Conservation (phyloP, 2,888 invertebrate species). For the Pyrrhia umbra region DNA sequence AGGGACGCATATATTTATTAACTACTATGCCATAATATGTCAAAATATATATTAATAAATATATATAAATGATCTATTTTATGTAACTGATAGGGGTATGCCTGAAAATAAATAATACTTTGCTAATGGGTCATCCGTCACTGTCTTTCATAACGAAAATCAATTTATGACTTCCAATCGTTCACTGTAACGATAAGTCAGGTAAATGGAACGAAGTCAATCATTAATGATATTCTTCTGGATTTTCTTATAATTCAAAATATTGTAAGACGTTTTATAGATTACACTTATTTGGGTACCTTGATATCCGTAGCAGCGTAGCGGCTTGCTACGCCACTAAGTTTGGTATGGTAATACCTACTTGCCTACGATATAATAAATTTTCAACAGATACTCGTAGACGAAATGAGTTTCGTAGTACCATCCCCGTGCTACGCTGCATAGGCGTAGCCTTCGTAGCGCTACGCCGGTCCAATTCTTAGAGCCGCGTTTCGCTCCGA, state of each 20-base stretch:
- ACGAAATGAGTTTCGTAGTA: neutral
- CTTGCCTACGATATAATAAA: too few relatives aligned
- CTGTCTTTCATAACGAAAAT: slow-evolving; percentile 41
- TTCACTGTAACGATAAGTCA: slow-evolving; percentile 12
- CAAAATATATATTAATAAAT: slow-evolving; percentile 25
- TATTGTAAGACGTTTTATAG: neutral
- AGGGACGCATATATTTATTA: too few relatives aligned
- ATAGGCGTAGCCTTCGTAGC: slow-evolving; percentile 48
- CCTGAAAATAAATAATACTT: slow-evolving; percentile 14
- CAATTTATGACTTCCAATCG: slow-evolving; percentile 43
- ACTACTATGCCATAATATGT: too few relatives aligned
- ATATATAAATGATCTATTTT: slow-evolving; percentile 4
- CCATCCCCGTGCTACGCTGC: slow-evolving; percentile 22
- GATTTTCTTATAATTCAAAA: neutral
- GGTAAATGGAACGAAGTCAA: slow-evolving; percentile 13
- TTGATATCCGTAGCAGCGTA: neutral
- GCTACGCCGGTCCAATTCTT: neutral
- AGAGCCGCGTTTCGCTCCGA: neutral
- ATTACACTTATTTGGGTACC: neutral
- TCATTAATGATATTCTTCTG: neutral
- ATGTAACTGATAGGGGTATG: slow-evolving; percentile 20
- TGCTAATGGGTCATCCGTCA: slow-evolving; percentile 49
- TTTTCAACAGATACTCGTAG: too few relatives aligned
- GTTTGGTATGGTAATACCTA: too few relatives aligned
- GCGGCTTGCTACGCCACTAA: neutral